Conservation (phyloP, 2,888 invertebrate genomes). For the Aphrophora alni region DNA sequence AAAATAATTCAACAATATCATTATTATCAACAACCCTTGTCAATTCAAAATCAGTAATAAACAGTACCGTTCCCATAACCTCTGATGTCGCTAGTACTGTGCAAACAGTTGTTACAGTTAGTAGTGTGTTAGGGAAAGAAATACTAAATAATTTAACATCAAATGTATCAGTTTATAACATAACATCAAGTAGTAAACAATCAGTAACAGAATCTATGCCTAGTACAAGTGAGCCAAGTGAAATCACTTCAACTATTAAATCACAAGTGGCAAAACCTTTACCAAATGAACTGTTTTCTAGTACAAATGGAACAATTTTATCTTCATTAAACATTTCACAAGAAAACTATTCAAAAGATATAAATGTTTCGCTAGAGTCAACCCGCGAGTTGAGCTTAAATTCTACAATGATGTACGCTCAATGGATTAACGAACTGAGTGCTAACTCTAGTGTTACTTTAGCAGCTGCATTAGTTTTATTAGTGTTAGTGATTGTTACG, state of each 20-base stretch:
- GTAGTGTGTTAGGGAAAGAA: neutral
- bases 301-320: neutral
- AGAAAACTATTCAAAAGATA: neutral
- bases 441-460: constrained; percentile 21
- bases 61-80: neutral
- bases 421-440: constrained; percentile 25
- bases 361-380: neutral
- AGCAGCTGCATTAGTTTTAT: constrained; percentile 9
- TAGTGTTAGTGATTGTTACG: neutral
- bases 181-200: neutral
- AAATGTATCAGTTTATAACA: neutral
- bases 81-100: neutral
- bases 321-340: neutral
- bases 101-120: neutral
- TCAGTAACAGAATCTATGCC: neutral
- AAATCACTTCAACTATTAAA: neutral
- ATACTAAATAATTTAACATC: neutral
- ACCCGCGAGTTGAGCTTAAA: neutral
- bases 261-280: neutral
- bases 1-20: neutral
- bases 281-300: neutral
- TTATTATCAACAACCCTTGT: neutral
- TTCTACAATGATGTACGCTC: neutral
- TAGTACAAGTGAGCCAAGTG: neutral
- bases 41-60: neutral